Evolutionary conservation across 2,113 vertebrate species (phyloP), one percentile per base, ranked within the genome.

Genomic region (Isurus oxyrinchus): DNA sequence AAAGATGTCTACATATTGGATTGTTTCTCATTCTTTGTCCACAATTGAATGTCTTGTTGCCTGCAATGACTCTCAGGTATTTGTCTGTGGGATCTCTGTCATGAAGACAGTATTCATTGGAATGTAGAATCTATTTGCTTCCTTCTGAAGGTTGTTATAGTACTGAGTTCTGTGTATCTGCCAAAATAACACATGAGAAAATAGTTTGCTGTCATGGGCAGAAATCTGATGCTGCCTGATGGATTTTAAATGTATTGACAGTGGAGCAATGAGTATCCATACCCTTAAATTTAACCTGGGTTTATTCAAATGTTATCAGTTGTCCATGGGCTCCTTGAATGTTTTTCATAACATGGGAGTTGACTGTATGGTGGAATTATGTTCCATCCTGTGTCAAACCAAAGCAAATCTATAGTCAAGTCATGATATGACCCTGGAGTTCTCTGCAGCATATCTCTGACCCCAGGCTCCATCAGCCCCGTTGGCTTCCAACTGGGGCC

Each of bases 41-140:
- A 55, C 86, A 88, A n/a, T 61, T 35, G 31, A 35, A 16, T 61
- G 55, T 91, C 31, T 91, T 91, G 88, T 59, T 91, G 55, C 13
- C 88, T 35, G 57, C 61, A 61, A 57, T 91, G 53, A 16, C 27
- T 57, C 49, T 61, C 27, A 6, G 55, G 88, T 91, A 91, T 59
- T 91, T 91, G 27, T 91, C 23, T 91, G 13, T 91, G 88, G 55
- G 61, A 91, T 91, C 31, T 91, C 88, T 91, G 81, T 44, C 55
- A 16, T 19, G 88, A 57, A 57, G 31, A n/a, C 31, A 57, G 55
- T 25, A 35, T 59, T 91, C 27, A 31, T 31, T 16, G 55, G 55
- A 91, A 35, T 19, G 55, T 21, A 57, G 23, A 11, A 11, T 55
- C 53, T 53, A 90, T 55, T 90, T 55, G 84, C 14, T 91, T 91